Base-by-base conservation (phyloP, 2,888 invertebrate species). In the Cheilosia vernalis region DNA sequence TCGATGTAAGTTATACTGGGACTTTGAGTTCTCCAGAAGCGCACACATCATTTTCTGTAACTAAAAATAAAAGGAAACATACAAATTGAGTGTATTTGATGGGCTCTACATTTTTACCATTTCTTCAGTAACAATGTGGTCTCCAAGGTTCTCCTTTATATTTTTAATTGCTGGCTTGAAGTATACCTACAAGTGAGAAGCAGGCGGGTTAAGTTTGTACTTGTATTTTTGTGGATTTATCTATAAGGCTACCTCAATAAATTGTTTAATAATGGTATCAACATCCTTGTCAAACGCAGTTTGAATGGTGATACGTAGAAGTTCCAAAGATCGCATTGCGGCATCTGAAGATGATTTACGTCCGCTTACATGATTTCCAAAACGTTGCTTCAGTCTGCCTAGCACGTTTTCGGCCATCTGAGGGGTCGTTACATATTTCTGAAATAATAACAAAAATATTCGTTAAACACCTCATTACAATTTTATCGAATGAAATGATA, bases 141-240 rank as follows among this genome's bases (percentile, higher is more conserved):
- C 93, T 4, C 94, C 94, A 80, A 94, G 92, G 90, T 95, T 95
- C 87, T 93, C 92, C 80, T 93, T 93, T 33, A 95, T 94, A 89
- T 95, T 95, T 85, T 93, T 93, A 77, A 95, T 93, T 5, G 94
- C 95, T 42, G 94, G 94, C 87, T 93, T 93, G 88, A 95, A 94
- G 88, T 93, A 95, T 87, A 92, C 93, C 94, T 94, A 88, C 2
- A 91, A 91, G 85, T 49, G 72, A 82, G 63, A 40, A 56, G 30
- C n/a, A 6, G 9, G 33, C 27, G n/a, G n/a, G n/a, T 40, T 0
- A 7, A 5, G 19, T 7, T 9, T 30, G 30, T 30, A n/a, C 2
- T 60, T n/a, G 2, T 51, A 51, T 10, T 4, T 13, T 24, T 15
- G 6, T 17, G 21, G 5, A 40, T n/a, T 7, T 42, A 5, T 13